phyloP scores from a whole-genome alignment of 2,888 invertebrate genomes.

The Phasia obesa region DNA sequence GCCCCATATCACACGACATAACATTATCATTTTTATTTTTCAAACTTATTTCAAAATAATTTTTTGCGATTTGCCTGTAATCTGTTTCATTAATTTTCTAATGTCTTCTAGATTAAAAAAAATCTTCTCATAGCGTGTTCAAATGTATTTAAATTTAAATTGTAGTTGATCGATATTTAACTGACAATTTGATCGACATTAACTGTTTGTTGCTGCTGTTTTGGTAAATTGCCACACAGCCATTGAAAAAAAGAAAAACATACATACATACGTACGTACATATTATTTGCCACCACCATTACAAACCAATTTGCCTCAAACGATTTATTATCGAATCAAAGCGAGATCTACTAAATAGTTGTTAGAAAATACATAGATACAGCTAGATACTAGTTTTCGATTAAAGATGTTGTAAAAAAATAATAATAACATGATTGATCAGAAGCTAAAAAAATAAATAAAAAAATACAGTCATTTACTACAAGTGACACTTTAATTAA shows the following conservation, averaged over 20 bases:
- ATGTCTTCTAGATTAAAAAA: constrained; percentile 29
- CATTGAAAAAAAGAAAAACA: constrained; percentile 26
- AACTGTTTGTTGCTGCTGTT: constrained; percentile 79
- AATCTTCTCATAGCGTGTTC: constrained; percentile 61
- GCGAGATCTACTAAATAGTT: constrained; percentile 13
- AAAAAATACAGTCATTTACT: constrained; percentile 69
- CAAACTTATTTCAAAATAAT: background rate
- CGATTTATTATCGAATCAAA: constrained; percentile 46
- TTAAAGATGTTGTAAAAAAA: constrained; percentile 4
- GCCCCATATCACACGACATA: too few species aligned
- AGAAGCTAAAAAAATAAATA: constrained; percentile 2
- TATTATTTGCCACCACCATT: constrained; percentile 22
- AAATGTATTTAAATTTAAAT: constrained; percentile 50
- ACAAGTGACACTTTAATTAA: constrained; percentile 79
- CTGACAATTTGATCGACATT: constrained; percentile 80
- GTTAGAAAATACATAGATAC: constrained; percentile 8
- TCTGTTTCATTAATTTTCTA: constrained; percentile 24
- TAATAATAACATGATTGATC: constrained; percentile 42
- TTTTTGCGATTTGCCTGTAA: background rate
- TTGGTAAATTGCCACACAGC: constrained; percentile 62
- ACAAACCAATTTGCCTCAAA: constrained; percentile 60
- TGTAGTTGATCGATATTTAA: constrained; percentile 76
- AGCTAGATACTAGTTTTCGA: constrained; percentile 38
- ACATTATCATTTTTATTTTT: too few species aligned
- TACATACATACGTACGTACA: background rate